Percentiles rank a stretch among this genome's conserved stretches.
These are phyloP conservation scores for Festucalex cinctus DNA, from an alignment of 2,113 vertebrate genomes.

Conservation along the genomic window DNA sequence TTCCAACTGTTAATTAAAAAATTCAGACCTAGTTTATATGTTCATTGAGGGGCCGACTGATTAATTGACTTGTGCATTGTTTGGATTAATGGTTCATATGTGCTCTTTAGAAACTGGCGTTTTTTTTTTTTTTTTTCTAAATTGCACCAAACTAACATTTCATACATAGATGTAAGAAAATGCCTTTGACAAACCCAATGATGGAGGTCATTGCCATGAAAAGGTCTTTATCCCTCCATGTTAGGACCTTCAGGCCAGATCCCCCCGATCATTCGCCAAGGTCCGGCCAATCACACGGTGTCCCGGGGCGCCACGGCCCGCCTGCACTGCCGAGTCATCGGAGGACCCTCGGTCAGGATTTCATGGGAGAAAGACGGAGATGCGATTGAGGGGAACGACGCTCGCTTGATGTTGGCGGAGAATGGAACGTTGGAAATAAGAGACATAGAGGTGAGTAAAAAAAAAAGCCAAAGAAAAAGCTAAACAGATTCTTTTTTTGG, in stretches of 20 bases:
- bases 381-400: constrained; percentile 71
- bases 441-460: constrained; percentile 75
- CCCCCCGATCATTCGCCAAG: constrained; percentile 79
- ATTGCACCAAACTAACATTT: background rate
- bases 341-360: constrained; percentile 73
- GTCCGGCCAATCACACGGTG: constrained; percentile 81
- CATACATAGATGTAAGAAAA: background rate
- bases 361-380: constrained; percentile 86
- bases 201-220: background rate
- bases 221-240: constrained; percentile 5
- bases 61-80: too few relatives aligned
- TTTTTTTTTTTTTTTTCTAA: too few relatives aligned
- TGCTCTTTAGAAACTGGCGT: too few relatives aligned
- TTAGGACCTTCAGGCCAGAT: constrained; percentile 71
- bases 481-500: too few relatives aligned
- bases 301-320: constrained; percentile 66
- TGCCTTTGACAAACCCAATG: background rate
- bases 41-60: too few relatives aligned
- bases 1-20: too few relatives aligned
- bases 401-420: constrained; percentile 79
- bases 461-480: too few relatives aligned
- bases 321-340: constrained; percentile 79
- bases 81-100: too few relatives aligned
- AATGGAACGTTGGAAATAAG: constrained; percentile 85
- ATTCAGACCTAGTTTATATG: too few relatives aligned